Conservation (phyloP, 2,113 vertebrate species). For the Myrmecophaga tridactyla region DNA sequence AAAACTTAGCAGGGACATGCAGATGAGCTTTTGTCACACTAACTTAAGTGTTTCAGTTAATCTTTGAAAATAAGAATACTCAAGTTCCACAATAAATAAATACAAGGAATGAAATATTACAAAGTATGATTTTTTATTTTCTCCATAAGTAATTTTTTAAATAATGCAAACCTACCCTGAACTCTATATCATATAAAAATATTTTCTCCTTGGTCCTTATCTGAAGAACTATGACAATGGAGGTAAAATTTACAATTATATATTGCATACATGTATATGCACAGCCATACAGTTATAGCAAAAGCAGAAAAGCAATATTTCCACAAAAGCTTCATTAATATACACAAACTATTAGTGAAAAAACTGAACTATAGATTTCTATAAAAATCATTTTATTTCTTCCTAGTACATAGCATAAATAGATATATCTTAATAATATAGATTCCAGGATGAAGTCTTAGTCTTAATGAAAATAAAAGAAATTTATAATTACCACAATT, state of each 20-base stretch:
- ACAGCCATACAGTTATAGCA: background rate
- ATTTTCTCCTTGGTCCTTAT: background rate
- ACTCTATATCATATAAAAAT: background rate
- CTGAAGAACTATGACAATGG: background rate
- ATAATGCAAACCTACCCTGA: background rate
- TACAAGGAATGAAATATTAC: background rate
- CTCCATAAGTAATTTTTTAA: background rate
- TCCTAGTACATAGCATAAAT: background rate
- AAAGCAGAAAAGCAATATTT: background rate
- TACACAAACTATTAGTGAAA: background rate
- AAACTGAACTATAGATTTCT: background rate
- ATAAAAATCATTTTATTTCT: background rate
- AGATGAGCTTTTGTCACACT: background rate
- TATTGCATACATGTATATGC: background rate
- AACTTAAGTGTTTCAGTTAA: background rate
- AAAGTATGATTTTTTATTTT: background rate
- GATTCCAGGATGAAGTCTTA: background rate
- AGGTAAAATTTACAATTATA: background rate
- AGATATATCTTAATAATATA: background rate
- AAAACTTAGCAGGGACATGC: background rate
- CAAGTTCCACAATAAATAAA: background rate
- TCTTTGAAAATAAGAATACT: conserved; percentile 4
- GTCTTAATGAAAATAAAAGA: background rate
- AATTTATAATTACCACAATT: background rate
- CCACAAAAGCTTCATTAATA: background rate